These are phyloP conservation scores for Tetragonisca angustula DNA, from an alignment of 2,888 invertebrate species.

Conservation along the genomic window DNA sequence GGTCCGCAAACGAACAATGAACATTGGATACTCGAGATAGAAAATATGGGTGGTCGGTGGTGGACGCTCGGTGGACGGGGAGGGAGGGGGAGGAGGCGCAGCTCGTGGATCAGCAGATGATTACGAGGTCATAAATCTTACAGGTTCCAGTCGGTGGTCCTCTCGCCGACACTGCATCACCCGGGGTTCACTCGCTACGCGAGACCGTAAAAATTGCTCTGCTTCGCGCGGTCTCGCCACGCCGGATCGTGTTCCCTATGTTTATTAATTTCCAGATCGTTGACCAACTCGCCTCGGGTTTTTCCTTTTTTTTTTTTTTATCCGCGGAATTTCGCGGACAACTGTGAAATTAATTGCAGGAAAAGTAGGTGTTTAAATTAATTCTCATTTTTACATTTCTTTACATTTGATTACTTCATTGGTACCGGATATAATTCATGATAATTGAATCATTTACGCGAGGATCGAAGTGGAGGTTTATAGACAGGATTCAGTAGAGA, in stretches of 20 bases:
- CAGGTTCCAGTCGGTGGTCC: conserved; percentile 14
- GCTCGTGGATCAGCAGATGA: conserved; percentile 77
- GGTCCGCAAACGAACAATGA: conserved; percentile 63
- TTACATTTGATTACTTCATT: too few relatives aligned
- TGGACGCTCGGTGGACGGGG: conserved; percentile 6
- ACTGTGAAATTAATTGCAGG: too few relatives aligned
- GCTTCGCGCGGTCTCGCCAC: neutral
- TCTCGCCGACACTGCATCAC: conserved; percentile 1
- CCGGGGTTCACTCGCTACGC: neutral
- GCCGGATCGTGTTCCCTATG: neutral
- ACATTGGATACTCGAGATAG: conserved; percentile 71
- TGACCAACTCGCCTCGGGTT: neutral
- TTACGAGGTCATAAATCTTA: conserved; percentile 70
- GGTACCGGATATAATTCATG: too few relatives aligned
- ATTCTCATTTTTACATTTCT: too few relatives aligned
- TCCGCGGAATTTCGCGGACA: neutral
- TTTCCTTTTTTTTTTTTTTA: neutral
- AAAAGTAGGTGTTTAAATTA: too few relatives aligned
- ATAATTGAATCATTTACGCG: too few relatives aligned
- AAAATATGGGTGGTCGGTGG: conserved; percentile 69
- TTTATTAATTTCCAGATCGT: neutral
- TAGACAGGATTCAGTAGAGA: too few relatives aligned
- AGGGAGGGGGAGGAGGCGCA: conserved; percentile 24
- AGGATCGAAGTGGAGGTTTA: too few relatives aligned
- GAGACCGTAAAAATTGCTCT: neutral